A percentile compares a stretch with the other conserved stretches of the same genome.
These are phyloP conservation scores for Montipora capitata DNA, from an alignment of 92 coral and sea anemone genomes.

Conservation along the genomic window DNA sequence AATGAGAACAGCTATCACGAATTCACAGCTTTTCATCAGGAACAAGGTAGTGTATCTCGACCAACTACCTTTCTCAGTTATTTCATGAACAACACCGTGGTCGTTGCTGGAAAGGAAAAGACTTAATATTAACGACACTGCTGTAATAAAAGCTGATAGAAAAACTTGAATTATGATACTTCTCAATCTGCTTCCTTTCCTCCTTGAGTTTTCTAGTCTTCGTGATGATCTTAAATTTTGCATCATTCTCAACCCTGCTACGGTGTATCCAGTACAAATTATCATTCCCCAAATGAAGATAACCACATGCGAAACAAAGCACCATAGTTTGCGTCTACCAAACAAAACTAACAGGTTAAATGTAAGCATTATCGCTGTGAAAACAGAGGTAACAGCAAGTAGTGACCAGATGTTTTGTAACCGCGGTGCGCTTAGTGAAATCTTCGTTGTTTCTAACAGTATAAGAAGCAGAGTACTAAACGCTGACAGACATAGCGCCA, in stretches of 20 bases:
- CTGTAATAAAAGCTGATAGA: constrained; percentile 61
- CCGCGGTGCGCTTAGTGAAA: constrained; percentile 71
- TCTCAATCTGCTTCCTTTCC: constrained; percentile 34
- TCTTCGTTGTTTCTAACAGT: constrained; percentile 79
- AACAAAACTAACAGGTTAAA: constrained; percentile 60
- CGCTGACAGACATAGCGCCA: constrained; percentile 63
- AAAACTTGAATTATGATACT: constrained; percentile 29
- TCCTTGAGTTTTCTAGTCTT: constrained; percentile 14
- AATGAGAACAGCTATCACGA: constrained; percentile 54
- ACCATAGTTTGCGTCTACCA: constrained; percentile 43
- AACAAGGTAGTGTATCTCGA: constrained; percentile 60
- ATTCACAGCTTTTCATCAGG: constrained; percentile 48
- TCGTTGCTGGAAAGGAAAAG: constrained; percentile 54
- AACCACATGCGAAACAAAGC: constrained; percentile 59
- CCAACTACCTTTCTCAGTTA: constrained; percentile 46
- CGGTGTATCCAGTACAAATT: constrained; percentile 74
- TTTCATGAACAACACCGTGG: constrained; percentile 43
- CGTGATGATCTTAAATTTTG: constrained; percentile 82
- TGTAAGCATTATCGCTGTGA: constrained; percentile 35
- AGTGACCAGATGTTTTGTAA: constrained; percentile 74
- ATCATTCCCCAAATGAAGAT: constrained; percentile 72
- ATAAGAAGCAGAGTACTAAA: constrained; percentile 79
- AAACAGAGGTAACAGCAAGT: constrained; percentile 55
- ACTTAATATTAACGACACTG: constrained; percentile 40
- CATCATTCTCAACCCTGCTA: constrained; percentile 75